Base-by-base conservation (phyloP, 2,113 vertebrate species). In the Dipodomys spectabilis region DNA sequence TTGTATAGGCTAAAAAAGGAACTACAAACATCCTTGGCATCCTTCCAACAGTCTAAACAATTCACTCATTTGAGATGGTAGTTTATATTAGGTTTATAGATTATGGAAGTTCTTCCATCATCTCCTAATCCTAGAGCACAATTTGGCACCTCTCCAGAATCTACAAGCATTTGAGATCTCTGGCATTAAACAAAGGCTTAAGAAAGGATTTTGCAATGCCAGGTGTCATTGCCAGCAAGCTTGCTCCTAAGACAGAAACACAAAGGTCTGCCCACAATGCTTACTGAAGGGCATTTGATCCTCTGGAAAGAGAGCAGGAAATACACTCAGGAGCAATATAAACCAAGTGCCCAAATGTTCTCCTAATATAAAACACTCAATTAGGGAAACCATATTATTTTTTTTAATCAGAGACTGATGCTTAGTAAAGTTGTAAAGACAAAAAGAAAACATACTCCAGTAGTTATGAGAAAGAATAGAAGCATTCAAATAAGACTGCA, bases 171-270 rank as follows among this genome's bases (percentile, higher is more conserved):
- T 64, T 95, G 92, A 94, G 84, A 95, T 95, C 97, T 91, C 87
- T 96, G 93, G 96, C 94, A 94, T 96, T 97, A 95, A 96, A 95
- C 96, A 97, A 95, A 95, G 94, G 94, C 95, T 96, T 93, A 96
- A 92, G 45, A 69, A 82, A 87, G 89, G 93, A 95, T 97, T 95
- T 93, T 92, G 79, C 90, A 88, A 95, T 93, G 94, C 93, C 69
- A 86, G 86, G 91, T 86, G 94, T 92, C 96, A 93, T 3, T 90
- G 93, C 90, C 95, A 97, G 87, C 78, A 94, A 96, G 67, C 35
- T 93, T 95, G 78, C 62, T 74, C 82, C 69, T 80, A 62, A 95
- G 89, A 87, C 93, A 86, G 90, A 88, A 95, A 73, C 83, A 96
- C 87, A 95, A 95, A 95, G 88, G 93, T 95, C 95, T 57, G 45